These are phyloP conservation scores for Adelges cooleyi DNA, from an alignment of 1,140 invertebrate species.

Conservation along the genomic window DNA sequence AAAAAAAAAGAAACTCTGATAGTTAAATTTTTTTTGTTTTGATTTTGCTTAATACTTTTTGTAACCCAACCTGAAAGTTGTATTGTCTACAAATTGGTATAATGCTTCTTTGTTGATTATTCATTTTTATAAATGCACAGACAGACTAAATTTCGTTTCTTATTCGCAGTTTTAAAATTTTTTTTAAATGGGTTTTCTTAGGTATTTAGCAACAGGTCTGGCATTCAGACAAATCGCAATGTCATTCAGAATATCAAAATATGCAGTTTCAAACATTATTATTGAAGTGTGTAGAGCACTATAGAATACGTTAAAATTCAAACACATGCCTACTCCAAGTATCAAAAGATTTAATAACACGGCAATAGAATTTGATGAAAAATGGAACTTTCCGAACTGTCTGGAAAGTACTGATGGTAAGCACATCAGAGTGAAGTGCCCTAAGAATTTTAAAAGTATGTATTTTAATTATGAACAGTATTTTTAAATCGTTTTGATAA, in stretches of 20 bases:
- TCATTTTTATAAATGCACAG: too few relatives aligned
- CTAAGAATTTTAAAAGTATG: slow-evolving; percentile 2
- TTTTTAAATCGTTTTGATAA: slow-evolving; percentile 21
- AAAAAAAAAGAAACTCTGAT: too few relatives aligned
- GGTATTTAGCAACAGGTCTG: slow-evolving; percentile 7
- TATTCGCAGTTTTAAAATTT: too few relatives aligned
- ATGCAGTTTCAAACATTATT: background rate
- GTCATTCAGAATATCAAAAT: slow-evolving; percentile 8
- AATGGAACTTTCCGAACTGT: slow-evolving; percentile 14
- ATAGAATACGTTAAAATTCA: slow-evolving; percentile 15
- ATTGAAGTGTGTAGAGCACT: slow-evolving; percentile 7
- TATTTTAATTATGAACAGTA: slow-evolving; percentile 25
- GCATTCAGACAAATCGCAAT: slow-evolving; percentile 5
- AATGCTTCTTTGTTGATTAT: too few relatives aligned
- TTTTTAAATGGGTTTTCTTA: slow-evolving; percentile 5
- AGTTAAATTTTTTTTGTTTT: too few relatives aligned
- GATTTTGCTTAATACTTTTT: too few relatives aligned
- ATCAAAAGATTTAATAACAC: background rate
- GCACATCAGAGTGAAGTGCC: slow-evolving; percentile 20
- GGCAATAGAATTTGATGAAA: slow-evolving; percentile 7
- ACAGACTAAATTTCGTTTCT: too few relatives aligned
- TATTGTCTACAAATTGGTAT: too few relatives aligned
- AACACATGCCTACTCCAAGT: slow-evolving; percentile 2
- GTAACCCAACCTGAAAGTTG: too few relatives aligned
- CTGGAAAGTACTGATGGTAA: slow-evolving; percentile 11